Percentiles rank a stretch among this genome's conserved stretches.
Conservation (phyloP, 2,888 invertebrate species). For the Sesia apiformis region DNA sequence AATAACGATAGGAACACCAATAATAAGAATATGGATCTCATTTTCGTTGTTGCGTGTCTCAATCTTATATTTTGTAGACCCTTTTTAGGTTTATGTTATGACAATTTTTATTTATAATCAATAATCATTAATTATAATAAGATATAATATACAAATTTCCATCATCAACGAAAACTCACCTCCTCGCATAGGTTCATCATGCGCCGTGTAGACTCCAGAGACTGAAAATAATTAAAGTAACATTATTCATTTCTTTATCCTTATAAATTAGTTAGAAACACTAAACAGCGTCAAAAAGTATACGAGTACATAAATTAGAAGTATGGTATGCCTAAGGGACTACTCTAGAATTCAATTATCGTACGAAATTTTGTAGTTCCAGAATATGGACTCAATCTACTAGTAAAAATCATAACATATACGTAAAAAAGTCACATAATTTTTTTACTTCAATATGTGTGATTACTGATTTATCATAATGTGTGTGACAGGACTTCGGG, state of each 20-base stretch:
- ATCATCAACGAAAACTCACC: slow-evolving; percentile 72
- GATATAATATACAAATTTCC: not conserved
- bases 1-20: slow-evolving; percentile 1
- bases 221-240: slow-evolving; percentile 76
- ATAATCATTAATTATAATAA: not conserved
- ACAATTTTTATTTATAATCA: not conserved
- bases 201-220: slow-evolving; percentile 92
- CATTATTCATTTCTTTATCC: not conserved
- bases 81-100: not conserved
- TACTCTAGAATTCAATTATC: no score
- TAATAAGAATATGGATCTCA: not conserved
- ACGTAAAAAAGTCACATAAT: no score
- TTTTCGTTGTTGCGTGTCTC: not conserved
- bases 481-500: no score
- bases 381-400: no score
- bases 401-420: no score
- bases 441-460: no score
- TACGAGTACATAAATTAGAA: no score
- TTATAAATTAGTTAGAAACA: no score
- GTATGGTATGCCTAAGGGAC: no score
- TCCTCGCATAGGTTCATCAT: slow-evolving; percentile 95
- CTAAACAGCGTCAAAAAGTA: no score
- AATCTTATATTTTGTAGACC: not conserved
- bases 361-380: no score
- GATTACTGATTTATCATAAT: no score